These are phyloP conservation scores for Ibycter americanus DNA, from an alignment of 2,797 vertebrate genomes.

Conservation along the genomic window DNA sequence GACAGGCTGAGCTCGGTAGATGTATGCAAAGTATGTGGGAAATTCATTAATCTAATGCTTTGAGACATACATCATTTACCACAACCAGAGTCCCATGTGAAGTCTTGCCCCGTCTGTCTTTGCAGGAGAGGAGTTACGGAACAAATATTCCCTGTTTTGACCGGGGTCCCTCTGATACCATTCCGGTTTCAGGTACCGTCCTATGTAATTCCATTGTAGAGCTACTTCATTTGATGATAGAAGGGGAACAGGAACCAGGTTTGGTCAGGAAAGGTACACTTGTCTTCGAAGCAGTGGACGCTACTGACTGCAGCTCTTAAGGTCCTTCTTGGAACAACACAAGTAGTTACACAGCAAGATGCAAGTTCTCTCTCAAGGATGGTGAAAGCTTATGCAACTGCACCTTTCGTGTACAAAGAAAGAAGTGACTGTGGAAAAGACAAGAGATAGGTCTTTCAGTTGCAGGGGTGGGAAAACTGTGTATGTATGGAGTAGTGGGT, in stretches of 20 bases:
- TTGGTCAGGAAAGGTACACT: background rate
- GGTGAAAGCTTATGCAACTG: background rate
- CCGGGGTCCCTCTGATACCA: conserved; percentile 30
- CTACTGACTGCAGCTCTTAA: background rate
- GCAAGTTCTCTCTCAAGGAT: background rate
- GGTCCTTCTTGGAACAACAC: background rate
- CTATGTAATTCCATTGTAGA: background rate
- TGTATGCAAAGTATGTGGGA: fast-evolving
- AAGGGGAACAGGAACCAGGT: background rate
- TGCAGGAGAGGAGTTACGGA: conserved; percentile 60
- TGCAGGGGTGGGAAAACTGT: background rate
- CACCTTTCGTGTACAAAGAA: background rate
- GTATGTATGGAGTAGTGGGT: background rate
- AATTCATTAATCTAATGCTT: background rate
- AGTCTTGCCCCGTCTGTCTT: background rate
- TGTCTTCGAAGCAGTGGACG: background rate
- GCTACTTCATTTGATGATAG: background rate
- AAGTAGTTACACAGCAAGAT: background rate
- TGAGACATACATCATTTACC: background rate
- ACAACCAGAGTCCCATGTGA: background rate
- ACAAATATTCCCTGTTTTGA: conserved; percentile 61
- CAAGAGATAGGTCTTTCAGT: background rate
- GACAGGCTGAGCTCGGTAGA: background rate
- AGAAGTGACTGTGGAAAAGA: background rate
- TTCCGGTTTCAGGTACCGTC: conserved; percentile 75